Conservation (phyloP, 1,140 invertebrate species). For the Drosophila asahinai region DNA sequence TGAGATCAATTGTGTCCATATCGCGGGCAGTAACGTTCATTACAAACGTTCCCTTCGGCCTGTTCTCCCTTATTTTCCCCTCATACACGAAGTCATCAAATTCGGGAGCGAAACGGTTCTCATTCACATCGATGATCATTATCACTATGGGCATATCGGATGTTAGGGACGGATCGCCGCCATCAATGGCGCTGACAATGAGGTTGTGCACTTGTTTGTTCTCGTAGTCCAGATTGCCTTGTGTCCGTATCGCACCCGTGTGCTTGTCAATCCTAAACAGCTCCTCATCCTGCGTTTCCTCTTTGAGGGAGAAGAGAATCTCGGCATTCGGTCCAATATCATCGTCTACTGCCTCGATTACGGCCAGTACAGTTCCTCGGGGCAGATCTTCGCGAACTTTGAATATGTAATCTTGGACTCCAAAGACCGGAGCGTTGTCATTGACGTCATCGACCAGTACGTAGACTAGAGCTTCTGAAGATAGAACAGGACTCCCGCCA, state of each 20-base stretch:
- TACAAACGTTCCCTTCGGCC: conserved; percentile 90
- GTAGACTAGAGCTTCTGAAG: conserved; percentile 91
- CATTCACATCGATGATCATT: conserved; percentile 97
- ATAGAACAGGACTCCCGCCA: conserved; percentile 87
- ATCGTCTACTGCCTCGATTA: conserved; percentile 94
- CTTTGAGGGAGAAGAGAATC: conserved; percentile 91
- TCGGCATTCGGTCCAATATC: conserved; percentile 93
- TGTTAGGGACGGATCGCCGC: conserved; percentile 90
- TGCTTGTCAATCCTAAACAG: conserved; percentile 91
- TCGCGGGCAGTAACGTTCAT: conserved; percentile 92
- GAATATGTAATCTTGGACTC: conserved; percentile 90
- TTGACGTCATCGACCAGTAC: conserved; percentile 95
- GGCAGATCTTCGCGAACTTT: conserved; percentile 97
- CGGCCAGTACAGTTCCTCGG: conserved; percentile 93
- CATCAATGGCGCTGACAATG: conserved; percentile 92
- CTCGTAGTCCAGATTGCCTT: conserved; percentile 93
- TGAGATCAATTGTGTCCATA: conserved; percentile 90
- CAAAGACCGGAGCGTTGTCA: conserved; percentile 95
- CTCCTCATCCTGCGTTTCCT: conserved; percentile 87
- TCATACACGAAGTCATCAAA: conserved; percentile 93
- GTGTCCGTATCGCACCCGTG: conserved; percentile 93
- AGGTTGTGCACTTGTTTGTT: conserved; percentile 94
- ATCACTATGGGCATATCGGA: conserved; percentile 92
- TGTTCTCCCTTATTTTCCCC: conserved; percentile 91
- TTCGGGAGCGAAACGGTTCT: conserved; percentile 93